Conservation (phyloP, 2,888 invertebrate species). For the Euplagia quadripunctaria region DNA sequence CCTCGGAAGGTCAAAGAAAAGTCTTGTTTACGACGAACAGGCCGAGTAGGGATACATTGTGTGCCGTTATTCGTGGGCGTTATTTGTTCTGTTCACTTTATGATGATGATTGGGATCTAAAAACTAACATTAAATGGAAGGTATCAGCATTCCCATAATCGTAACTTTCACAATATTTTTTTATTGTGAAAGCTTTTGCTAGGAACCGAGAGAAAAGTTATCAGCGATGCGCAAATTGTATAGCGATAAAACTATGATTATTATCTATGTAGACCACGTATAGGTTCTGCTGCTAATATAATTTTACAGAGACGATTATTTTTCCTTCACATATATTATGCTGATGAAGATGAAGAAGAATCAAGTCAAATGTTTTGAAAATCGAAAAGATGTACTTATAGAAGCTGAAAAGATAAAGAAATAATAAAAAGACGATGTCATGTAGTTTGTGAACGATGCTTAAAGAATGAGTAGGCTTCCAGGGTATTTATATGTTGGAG, state of each 20-base stretch:
- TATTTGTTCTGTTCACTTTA: conserved; percentile 8
- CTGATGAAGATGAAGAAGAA: too few species aligned
- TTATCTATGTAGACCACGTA: background rate
- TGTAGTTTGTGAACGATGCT: too few species aligned
- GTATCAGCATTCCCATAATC: background rate
- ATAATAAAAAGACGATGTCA: too few species aligned
- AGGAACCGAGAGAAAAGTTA: background rate
- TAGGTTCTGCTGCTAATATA: background rate
- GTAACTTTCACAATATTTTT: background rate
- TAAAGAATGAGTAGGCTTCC: too few species aligned
- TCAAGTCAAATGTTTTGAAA: too few species aligned
- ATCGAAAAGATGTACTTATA: too few species aligned
- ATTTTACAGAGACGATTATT: background rate
- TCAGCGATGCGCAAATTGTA: too few species aligned
- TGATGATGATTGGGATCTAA: conserved; percentile 2
- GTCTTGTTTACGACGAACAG: conserved; percentile 20
- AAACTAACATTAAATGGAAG: conserved; percentile 11
- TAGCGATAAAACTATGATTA: background rate
- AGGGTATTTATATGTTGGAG: too few species aligned
- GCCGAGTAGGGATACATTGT: background rate
- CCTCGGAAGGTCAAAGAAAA: conserved; percentile 14
- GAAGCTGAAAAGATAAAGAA: too few species aligned
- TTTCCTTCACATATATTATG: background rate
- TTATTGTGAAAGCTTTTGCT: conserved; percentile 4
- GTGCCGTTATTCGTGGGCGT: conserved; percentile 3